Conservation (phyloP, 2,113 vertebrate genomes). For the Archocentrus centrarchus region DNA sequence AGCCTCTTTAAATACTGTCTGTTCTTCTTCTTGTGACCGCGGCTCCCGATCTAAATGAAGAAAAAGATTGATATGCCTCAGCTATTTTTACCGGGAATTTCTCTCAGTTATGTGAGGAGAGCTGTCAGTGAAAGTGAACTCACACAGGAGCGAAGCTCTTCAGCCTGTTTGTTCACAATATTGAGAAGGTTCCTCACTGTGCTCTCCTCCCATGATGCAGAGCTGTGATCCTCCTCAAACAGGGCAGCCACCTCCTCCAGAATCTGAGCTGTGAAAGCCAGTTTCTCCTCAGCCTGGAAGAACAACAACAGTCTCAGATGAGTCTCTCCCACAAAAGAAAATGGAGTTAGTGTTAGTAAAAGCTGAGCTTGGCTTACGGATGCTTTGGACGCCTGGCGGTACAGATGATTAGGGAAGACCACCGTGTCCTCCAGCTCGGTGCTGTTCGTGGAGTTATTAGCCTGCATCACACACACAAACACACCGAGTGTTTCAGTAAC, state of each 20-base stretch:
- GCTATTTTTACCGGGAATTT: not conserved
- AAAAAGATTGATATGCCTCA: not conserved
- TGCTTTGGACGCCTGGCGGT: not conserved
- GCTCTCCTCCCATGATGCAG: too few relatives aligned
- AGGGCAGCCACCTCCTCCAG: too few relatives aligned
- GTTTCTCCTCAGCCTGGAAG: too few relatives aligned
- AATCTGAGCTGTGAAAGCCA: too few relatives aligned
- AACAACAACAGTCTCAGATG: too few relatives aligned
- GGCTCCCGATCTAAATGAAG: not conserved
- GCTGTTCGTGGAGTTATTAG: constrained; percentile 45
- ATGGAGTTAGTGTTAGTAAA: too few relatives aligned
- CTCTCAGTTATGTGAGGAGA: not conserved
- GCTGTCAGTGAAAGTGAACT: constrained; percentile 4
- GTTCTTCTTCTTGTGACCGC: not conserved
- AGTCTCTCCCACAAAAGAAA: too few relatives aligned
- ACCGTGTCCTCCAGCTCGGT: not conserved
- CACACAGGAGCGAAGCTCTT: constrained; percentile 69
- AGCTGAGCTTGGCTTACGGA: constrained; percentile 50
- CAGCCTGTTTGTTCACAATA: constrained; percentile 18
- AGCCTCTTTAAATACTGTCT: constrained; percentile 63
- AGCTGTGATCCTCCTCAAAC: not conserved
- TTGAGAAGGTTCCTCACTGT: constrained; percentile 48
- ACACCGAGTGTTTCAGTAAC: not conserved
- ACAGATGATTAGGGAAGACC: constrained; percentile 53
- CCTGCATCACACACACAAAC: constrained; percentile 41